A percentile compares a stretch with the other conserved stretches of the same genome.
Evolutionary conservation across 1,140 invertebrate species (phyloP).

Genomic region (Cephus cinctus): DNA sequence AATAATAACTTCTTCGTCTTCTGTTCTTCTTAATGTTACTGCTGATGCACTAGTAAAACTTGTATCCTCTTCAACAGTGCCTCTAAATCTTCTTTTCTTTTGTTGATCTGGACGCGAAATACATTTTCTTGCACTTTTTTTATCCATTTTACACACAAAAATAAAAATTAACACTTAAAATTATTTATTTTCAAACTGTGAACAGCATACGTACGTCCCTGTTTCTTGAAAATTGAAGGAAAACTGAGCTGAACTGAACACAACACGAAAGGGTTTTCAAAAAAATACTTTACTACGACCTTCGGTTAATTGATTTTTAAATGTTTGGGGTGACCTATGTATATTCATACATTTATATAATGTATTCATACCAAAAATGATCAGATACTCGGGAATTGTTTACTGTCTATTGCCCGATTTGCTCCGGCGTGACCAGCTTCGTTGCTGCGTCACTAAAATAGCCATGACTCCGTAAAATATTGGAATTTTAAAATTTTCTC

Average conservation of each 20-base stretch:
- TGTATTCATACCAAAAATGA: too few relatives aligned
- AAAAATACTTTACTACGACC: too few relatives aligned
- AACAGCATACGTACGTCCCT: neutral
- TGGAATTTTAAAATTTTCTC: slow-evolving; percentile 15
- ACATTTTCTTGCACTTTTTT: neutral
- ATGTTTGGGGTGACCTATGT: too few relatives aligned
- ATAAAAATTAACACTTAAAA: neutral
- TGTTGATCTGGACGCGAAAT: slow-evolving; percentile 2
- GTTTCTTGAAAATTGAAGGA: too few relatives aligned
- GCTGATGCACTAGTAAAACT: slow-evolving; percentile 8
- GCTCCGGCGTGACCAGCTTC: neutral
- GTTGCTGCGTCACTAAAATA: slow-evolving; percentile 8
- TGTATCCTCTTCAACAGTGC: neutral
- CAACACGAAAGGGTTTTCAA: too few relatives aligned
- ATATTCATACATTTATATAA: too few relatives aligned
- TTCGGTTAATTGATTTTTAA: too few relatives aligned
- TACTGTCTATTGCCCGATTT: neutral
- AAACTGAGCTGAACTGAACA: too few relatives aligned
- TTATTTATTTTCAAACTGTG: neutral
- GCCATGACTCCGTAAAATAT: slow-evolving; percentile 18
- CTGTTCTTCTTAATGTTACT: neutral
- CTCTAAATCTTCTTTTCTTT: slow-evolving; percentile 1
- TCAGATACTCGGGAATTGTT: neutral
- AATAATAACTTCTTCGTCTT: slow-evolving; percentile 10
- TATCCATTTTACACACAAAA: slow-evolving; percentile 4